Conservation (phyloP, 2,113 vertebrate genomes). For the Eleginops maclovinus region DNA sequence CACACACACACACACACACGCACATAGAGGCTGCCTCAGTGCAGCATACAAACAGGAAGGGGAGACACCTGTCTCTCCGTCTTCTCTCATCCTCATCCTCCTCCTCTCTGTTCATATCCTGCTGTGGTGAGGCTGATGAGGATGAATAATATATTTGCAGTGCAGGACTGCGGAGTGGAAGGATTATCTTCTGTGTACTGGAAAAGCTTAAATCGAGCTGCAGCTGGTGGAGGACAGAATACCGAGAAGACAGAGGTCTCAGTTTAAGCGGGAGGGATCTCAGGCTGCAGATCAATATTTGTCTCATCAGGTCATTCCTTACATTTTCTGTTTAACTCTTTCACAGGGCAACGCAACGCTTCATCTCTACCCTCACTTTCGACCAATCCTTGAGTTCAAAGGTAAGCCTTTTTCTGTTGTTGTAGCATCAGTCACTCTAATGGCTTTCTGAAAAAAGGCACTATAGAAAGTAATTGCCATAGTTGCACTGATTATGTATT, state of each 20-base stretch:
- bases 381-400: conserved; percentile 85
- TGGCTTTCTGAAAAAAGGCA: not conserved
- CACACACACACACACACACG: conserved; percentile 27
- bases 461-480: not conserved
- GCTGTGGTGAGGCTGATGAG: conserved; percentile 64
- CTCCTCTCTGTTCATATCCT: conserved; percentile 46
- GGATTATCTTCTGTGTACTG: conserved; percentile 65
- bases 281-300: conserved; percentile 33
- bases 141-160: conserved; percentile 73
- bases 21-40: conserved; percentile 38
- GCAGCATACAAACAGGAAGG: conserved; percentile 41
- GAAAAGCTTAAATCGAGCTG: conserved; percentile 48
- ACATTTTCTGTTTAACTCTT: conserved; percentile 34
- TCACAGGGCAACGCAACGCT: conserved; percentile 85
- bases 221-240: conserved; percentile 46
- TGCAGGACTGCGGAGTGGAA: conserved; percentile 62
- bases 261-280: conserved; percentile 1
- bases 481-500: not conserved
- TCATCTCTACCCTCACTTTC: conserved; percentile 86
- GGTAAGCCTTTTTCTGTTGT: conserved; percentile 72
- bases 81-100: conserved; percentile 27
- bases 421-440: not conserved
- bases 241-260: conserved; percentile 38
- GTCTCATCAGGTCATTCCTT: conserved; percentile 34
- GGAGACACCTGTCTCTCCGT: conserved; percentile 54